Evolutionary conservation across 2,797 vertebrate species (phyloP), one percentile per base, ranked within the genome.

Genomic region (Xenopus petersii): DNA sequence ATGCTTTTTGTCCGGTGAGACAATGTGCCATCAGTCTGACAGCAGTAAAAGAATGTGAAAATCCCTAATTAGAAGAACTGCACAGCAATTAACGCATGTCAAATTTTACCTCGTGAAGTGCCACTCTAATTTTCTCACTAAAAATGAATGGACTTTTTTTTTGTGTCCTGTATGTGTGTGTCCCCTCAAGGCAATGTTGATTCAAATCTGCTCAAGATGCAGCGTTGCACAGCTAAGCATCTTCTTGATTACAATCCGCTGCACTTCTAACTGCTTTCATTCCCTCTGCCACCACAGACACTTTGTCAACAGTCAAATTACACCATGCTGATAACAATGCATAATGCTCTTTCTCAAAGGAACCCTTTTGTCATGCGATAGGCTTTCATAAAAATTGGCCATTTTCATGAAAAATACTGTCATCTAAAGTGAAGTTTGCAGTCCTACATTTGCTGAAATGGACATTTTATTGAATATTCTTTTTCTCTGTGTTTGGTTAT

Each of bases 101-200:
- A 95, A 91, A 94, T 93, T 94, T 94, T 90, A 94, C 95, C 93
- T 94, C 95, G 92, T 97, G 95, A 95, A 94, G 94, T 96, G 95
- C 93, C 95, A 95, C 91, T 96, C 93, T 94, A 91, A 89, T 93
- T 93, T 93, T 94, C 91, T 92, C 89, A 93, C 91, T 91, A 89
- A 93, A 93, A 93, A 93, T 92, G 89, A 91, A 91, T 93, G 87
- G 90, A 88, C 84, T 87, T 91, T 88, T 75, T 55, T 70, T 81
- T 3, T 49, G 10, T 51, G 11, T 56, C 26, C 1, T 55, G 81
- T 84, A 80, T 83, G 72, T 70, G 82, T 82, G 80, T 88, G 86
- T 89, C 89, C 91, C 92, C 92, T 90, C 85, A 88, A 91, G 90
- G 88, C 92, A 86, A 86, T 88, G 90, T 88, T 91, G 91, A 92